These are phyloP conservation scores for Vespertilio murinus DNA, from an alignment of 2,797 vertebrate genomes.

Conservation along the genomic window DNA sequence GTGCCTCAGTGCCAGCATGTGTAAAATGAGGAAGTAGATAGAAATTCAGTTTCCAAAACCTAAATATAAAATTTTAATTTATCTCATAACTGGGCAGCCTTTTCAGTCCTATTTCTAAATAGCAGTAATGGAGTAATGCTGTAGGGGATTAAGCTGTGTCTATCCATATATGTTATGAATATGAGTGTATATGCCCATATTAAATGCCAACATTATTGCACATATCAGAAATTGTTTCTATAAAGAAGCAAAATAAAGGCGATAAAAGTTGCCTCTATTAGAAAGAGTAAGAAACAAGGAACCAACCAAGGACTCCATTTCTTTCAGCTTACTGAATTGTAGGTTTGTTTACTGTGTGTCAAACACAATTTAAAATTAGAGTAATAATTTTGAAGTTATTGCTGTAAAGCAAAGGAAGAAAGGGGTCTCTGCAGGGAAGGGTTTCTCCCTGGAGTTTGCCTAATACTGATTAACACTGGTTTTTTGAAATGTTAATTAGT, in stretches of 20 bases:
- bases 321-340: conserved; percentile 58
- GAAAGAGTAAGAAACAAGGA: neutral
- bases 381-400: conserved; percentile 81
- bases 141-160: neutral
- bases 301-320: neutral
- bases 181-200: neutral
- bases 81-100: neutral
- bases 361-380: conserved; percentile 79
- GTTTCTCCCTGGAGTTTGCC: conserved; percentile 80
- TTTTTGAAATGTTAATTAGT: conserved; percentile 91
- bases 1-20: neutral
- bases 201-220: neutral
- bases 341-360: conserved; percentile 61
- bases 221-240: neutral
- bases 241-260: neutral
- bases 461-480: conserved; percentile 85
- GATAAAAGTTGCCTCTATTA: neutral
- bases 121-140: neutral
- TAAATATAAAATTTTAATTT: neutral
- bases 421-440: conserved; percentile 75
- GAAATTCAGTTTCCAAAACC: neutral
- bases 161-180: neutral
- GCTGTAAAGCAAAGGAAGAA: conserved; percentile 76
- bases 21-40: neutral
- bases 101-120: neutral